Conservation (phyloP, 2,113 vertebrate genomes). For the Leuciscus idus region DNA sequence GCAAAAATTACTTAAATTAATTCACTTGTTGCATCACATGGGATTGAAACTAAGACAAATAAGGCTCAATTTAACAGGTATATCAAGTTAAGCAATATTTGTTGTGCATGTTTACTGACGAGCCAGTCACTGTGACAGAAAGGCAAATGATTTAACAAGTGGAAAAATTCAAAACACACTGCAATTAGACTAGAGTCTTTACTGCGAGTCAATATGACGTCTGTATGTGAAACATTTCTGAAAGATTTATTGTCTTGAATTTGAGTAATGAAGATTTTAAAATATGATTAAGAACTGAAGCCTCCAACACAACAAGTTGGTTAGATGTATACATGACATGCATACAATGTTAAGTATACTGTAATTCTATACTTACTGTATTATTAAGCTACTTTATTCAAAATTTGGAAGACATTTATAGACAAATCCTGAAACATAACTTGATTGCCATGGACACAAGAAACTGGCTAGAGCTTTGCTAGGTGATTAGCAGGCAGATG, state of each 20-base stretch:
- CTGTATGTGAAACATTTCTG: background rate
- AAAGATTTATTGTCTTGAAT: background rate
- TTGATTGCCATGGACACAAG: background rate
- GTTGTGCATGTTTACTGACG: background rate
- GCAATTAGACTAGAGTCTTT: background rate
- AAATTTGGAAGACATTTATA: background rate
- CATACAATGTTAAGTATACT: background rate
- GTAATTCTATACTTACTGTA: background rate
- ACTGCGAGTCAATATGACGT: background rate
- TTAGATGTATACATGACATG: background rate
- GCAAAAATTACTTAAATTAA: background rate
- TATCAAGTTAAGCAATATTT: constrained; percentile 24
- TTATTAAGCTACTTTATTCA: background rate
- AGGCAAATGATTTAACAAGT: constrained; percentile 28
- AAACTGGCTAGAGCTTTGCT: background rate
- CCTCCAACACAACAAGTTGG: background rate
- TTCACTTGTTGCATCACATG: background rate
- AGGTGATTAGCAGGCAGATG: constrained; percentile 36
- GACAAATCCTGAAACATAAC: background rate
- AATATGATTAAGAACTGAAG: background rate
- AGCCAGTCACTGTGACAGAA: background rate
- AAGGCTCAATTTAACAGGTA: background rate
- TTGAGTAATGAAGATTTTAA: background rate
- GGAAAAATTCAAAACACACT: constrained; percentile 34
- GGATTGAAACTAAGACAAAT: background rate